A percentile compares a stretch with the other conserved stretches of the same genome.
Conservation (phyloP, 1,140 invertebrate species). For the Brachionus sp. region DNA sequence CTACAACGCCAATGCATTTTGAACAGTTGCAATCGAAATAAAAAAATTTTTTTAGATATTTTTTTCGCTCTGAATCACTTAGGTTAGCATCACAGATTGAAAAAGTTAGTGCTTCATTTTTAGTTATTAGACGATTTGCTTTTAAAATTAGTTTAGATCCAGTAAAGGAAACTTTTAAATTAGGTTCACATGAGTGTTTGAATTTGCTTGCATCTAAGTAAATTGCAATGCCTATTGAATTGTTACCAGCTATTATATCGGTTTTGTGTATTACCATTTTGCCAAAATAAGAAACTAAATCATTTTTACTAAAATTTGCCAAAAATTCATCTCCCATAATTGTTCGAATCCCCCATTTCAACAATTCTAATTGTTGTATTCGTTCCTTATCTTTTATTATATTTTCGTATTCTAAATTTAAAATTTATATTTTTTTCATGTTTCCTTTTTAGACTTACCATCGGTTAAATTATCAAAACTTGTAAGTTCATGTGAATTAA, state of each 20-base stretch:
- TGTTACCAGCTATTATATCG: neutral
- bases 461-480: neutral
- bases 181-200: conserved; percentile 2
- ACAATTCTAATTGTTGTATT: neutral
- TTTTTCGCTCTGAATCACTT: neutral
- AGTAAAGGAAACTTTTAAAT: neutral
- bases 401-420: conserved; percentile 2
- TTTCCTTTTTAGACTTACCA: neutral
- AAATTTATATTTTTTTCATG: neutral
- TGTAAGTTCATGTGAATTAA: neutral
- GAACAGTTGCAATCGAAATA: neutral
- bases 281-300: conserved; percentile 5
- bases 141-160: neutral
- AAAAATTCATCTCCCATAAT: neutral
- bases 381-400: neutral
- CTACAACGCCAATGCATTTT: neutral
- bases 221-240: neutral
- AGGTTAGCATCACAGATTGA: neutral
- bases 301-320: neutral
- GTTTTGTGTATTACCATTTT: neutral
- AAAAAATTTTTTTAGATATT: neutral
- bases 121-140: neutral
- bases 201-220: neutral
- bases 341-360: neutral
- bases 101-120: neutral